These are phyloP conservation scores for Heterotis niloticus DNA, from an alignment of 2,113 vertebrate species.

Conservation along the genomic window DNA sequence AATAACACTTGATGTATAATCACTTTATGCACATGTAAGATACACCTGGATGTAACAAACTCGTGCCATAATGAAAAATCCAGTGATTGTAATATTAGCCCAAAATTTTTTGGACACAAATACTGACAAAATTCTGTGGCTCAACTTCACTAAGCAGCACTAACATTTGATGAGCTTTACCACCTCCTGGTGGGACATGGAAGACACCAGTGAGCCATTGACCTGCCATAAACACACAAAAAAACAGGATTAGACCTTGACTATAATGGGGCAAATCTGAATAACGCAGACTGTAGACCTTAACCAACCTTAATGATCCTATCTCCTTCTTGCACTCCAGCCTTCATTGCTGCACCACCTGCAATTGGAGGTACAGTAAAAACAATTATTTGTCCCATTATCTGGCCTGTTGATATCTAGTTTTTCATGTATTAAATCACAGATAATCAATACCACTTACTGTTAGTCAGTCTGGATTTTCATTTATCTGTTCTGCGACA, in stretches of 20 bases:
- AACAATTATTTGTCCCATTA: not conserved
- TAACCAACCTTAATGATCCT: slow-evolving; percentile 83
- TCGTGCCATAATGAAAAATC: not conserved
- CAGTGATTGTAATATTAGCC: no score
- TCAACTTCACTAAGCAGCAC: not conserved
- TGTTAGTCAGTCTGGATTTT: not conserved
- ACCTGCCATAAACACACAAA: slow-evolving; percentile 63
- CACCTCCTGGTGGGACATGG: slow-evolving; percentile 89
- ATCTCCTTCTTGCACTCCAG: slow-evolving; percentile 91
- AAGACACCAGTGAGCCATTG: slow-evolving; percentile 84
- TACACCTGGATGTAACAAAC: not conserved
- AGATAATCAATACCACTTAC: not conserved
- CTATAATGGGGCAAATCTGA: not conserved
- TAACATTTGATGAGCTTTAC: slow-evolving; percentile 93
- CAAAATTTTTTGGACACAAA: not conserved
- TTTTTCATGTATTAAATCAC: no score
- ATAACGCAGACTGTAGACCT: not conserved
- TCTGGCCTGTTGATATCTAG: no score
- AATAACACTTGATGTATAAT: no score
- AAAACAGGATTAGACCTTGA: not conserved
- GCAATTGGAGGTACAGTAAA: not conserved
- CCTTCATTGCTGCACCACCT: slow-evolving; percentile 91
- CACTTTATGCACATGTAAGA: no score
- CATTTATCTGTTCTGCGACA: not conserved
- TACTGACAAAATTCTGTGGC: not conserved